Base-by-base conservation (phyloP, 1,140 invertebrate species). In the Gryon sp. region DNA sequence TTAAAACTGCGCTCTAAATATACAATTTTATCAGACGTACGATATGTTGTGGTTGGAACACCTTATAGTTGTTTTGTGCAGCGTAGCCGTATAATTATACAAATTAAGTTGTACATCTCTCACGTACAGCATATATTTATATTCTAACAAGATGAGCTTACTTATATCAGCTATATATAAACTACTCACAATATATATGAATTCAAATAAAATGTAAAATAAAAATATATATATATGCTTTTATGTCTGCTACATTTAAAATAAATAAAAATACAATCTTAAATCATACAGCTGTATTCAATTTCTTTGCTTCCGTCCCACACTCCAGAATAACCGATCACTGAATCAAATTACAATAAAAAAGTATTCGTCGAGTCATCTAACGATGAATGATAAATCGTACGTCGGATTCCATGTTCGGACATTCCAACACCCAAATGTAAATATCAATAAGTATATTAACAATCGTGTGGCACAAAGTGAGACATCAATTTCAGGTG, bases 401-500 rank as follows among this genome's bases (percentile, higher is more conserved):
- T 7, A 24, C 14, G 6, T 50, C 32, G 41, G 20, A 43, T 52
- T 48, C n/a, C 34, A 14, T 43, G 53, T 65, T 19, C 50, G 36
- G 38, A 18, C 43, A 75, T 75, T 75, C 73, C 63, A 30, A 32
- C 7, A 40, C 12, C 57, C 72, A 70, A 72, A 72, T 68, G 43
- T 62, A 73, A 73, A 78, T 68, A 78, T 72, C 63, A 78, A 78
- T 73, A 73, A 48, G 68, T 59, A 48, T 43, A 45, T 68, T 16
- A 55, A 57, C 53, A 38, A 48, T 12, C 41, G 55, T 60, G 73
- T 63, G 48, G 40, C 26, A 16, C n/a, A 62, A 65, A 65, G 40
- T 72, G 66, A 65, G 65, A 66, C 69, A 46, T 69, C 57, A 65
- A 68, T 73, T 78, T 16, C 32, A 30, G 15, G 43, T 62, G 72